Evolutionary conservation across 1,140 invertebrate species (phyloP).

Genomic region (Zaprionus taronus): DNA sequence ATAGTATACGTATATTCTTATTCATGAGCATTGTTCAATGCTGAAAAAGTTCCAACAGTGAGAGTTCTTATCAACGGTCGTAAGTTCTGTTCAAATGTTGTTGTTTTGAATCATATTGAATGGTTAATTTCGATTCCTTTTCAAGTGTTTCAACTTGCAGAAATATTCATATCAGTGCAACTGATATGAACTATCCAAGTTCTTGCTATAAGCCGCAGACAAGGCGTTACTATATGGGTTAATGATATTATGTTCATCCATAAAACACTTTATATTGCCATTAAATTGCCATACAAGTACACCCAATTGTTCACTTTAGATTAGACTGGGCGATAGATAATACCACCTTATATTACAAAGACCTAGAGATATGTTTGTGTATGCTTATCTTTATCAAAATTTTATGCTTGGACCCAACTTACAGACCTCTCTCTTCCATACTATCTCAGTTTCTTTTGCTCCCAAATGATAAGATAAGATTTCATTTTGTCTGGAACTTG

Average conservation of each 20-base stretch:
- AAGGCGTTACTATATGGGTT: constrained; percentile 4
- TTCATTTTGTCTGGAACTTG: neutral
- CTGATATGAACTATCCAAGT: neutral
- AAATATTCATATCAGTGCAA: neutral
- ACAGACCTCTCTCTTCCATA: neutral
- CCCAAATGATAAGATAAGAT: constrained; percentile 20
- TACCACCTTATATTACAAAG: constrained; percentile 10
- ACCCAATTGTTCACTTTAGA: constrained; percentile 11
- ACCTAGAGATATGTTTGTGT: constrained; percentile 14
- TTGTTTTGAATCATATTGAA: neutral
- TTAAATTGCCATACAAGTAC: constrained; percentile 8
- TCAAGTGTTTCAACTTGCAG: neutral
- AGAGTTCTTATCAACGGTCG: neutral
- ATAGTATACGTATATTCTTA: neutral
- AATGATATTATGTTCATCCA: neutral
- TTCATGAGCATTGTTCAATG: neutral
- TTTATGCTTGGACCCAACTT: constrained; percentile 17
- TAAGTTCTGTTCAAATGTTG: neutral
- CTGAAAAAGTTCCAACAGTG: neutral
- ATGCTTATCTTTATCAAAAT: neutral
- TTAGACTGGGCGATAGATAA: constrained; percentile 22
- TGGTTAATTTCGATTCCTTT: neutral
- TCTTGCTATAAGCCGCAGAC: constrained; percentile 22
- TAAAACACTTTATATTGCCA: constrained; percentile 9
- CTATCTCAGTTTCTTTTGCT: neutral